Evolutionary conservation across 1,140 invertebrate species (phyloP).

Genomic region (Neodiprion virginianus): DNA sequence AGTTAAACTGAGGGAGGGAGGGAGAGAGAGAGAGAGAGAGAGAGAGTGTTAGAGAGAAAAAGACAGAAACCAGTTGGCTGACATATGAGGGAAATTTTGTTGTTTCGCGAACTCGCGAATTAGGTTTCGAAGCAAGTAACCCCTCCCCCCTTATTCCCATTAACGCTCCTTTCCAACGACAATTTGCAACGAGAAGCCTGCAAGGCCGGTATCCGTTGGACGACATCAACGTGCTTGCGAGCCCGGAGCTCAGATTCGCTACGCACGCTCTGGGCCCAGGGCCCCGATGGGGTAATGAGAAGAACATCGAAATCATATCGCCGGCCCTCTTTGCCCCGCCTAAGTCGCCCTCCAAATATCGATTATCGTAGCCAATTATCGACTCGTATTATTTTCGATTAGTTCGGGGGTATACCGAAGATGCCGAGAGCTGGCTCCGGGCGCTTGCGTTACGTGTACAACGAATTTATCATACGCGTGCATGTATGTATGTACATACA

Average conservation of each 20-base stretch:
- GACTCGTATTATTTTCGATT: conserved; percentile 3
- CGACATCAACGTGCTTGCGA: background rate
- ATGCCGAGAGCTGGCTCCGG: no score
- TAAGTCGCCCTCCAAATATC: background rate
- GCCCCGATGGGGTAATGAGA: background rate
- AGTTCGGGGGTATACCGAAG: background rate
- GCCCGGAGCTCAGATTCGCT: background rate
- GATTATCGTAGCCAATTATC: background rate
- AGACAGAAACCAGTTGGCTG: no score
- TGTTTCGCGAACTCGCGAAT: no score
- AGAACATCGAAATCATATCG: conserved; percentile 4
- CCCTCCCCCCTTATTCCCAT: background rate
- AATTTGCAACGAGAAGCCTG: background rate
- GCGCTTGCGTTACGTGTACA: no score
- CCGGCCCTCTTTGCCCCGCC: background rate
- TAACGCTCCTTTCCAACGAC: background rate
- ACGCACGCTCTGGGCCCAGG: conserved; percentile 3
- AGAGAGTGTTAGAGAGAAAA: conserved; percentile 2
- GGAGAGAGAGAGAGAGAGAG: conserved; percentile 10
- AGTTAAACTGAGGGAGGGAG: conserved; percentile 19
- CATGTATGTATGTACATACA: no score
- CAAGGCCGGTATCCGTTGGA: background rate
- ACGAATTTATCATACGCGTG: no score
- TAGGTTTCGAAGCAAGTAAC: background rate
- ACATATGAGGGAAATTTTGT: no score